A percentile compares a stretch with the other conserved stretches of the same genome.
Conservation (phyloP, 2,113 vertebrate species). For the Chionodraco myersi region DNA sequence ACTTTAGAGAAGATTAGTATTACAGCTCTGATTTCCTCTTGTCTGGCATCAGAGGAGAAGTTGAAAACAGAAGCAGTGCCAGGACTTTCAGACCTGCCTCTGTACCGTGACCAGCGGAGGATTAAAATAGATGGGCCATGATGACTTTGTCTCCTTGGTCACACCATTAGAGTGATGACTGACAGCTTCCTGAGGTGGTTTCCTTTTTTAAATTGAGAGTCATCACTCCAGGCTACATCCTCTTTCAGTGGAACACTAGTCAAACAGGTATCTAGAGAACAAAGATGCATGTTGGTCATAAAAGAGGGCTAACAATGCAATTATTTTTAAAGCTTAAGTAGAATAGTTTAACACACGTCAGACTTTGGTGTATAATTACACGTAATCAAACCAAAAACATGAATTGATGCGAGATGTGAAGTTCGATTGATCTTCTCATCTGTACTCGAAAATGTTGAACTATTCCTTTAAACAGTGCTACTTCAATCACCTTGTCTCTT, state of each 20-base stretch:
- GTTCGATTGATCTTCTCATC: not conserved
- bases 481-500: not conserved
- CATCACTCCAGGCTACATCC: conserved; percentile 16
- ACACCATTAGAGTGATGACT: conserved; percentile 61
- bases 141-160: conserved; percentile 58
- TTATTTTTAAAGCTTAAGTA: too few relatives aligned
- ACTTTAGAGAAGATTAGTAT: conserved; percentile 29
- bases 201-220: conserved; percentile 55
- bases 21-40: conserved; percentile 30
- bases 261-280: conserved; percentile 30
- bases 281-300: conserved; percentile 20
- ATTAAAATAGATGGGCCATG: conserved; percentile 75
- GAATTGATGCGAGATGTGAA: too few relatives aligned
- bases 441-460: not conserved
- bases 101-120: conserved; percentile 46
- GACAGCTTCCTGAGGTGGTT: conserved; percentile 65
- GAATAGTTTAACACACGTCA: too few relatives aligned
- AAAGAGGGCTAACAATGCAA: too few relatives aligned
- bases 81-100: conserved; percentile 42
- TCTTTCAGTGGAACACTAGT: conserved; percentile 28
- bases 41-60: conserved; percentile 37
- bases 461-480: not conserved
- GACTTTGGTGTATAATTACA: too few relatives aligned
- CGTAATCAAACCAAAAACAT: too few relatives aligned
- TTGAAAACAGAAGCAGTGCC: conserved; percentile 57